Evolutionary conservation across 2,888 invertebrate species (phyloP), one percentile per base, ranked within the genome.

Genomic region (Pocota personata): DNA sequence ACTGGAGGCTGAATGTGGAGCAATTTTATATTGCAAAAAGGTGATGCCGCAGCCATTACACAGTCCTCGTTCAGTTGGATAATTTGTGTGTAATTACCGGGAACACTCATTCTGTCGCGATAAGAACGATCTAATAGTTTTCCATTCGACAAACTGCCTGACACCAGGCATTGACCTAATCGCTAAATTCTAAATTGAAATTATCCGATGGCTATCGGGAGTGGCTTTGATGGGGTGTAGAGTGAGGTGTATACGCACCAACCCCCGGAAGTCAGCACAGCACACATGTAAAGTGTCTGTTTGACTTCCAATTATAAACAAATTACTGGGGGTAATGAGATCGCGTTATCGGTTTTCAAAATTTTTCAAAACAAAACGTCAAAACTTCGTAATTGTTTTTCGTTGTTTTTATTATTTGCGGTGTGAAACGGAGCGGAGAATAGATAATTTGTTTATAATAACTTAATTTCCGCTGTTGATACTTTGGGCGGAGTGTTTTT

Each of bases 281-380:
- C 50, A 46, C 72, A 50, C 35, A 69, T 37, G 32, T 37, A 69
- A 79, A 75, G 62, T 83, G 62, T 80, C 16, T 71, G 69, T 80
- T 84, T 80, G 80, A 84, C 80, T 84, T 80, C 84, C 80, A 84
- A 84, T 84, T 84, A 84, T 80, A 84, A 84, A 84, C 84, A 80
- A 80, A 84, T 84, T 84, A 84, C 84, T 69, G 71, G 19, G 58
- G 84, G 84, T 84, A 84, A 84, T 84, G 84, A 84, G 84, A 84
- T 80, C 84, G 84, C 80, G 84, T 84, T 84, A 84, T 84, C 84
- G 84, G 80, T 84, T 84, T 80, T 80, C 75, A 58, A 80, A 84
- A 80, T 75, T 48, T 40, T 60, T 21, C n/a, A 80, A 79, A 84
- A 80, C 73, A 80, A 80, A 80, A 75, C 84, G 71, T 84, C 80